phyloP scores from a whole-genome alignment of 1,140 invertebrate genomes.

The Pectinophora gossypiella region DNA sequence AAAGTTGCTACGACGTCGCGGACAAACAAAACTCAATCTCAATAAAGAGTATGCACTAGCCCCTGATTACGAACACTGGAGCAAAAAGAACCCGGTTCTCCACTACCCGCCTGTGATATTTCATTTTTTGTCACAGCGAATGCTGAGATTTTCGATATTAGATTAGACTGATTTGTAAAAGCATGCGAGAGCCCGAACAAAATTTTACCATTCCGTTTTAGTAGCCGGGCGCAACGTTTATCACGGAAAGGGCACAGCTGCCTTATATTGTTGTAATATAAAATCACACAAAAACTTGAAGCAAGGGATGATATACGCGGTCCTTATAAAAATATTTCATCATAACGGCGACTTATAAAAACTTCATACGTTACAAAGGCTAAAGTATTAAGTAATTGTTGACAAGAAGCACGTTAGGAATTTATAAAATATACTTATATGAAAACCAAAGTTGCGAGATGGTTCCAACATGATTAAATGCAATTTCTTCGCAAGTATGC shows the following conservation, averaged over 20 bases:
- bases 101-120: too few relatives aligned
- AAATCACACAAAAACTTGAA: not conserved
- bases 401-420: slow-evolving; percentile 56
- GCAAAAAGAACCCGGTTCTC: not conserved
- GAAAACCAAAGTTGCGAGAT: slow-evolving; percentile 52
- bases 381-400: slow-evolving; percentile 63
- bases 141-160: too few relatives aligned
- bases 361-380: slow-evolving; percentile 29
- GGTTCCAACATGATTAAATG: slow-evolving; percentile 65
- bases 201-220: too few relatives aligned
- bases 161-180: too few relatives aligned
- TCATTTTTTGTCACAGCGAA: too few relatives aligned
- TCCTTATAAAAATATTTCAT: slow-evolving; percentile 44
- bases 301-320: not conserved
- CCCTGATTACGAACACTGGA: not conserved
- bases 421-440: slow-evolving; percentile 59
- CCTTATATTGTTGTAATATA: not conserved
- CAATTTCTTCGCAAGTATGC: slow-evolving; percentile 66
- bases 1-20: slow-evolving; percentile 1
- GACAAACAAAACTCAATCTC: slow-evolving; percentile 5
- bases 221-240: too few relatives aligned
- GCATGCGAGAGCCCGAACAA: too few relatives aligned
- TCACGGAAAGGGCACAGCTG: not conserved
- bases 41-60: slow-evolving; percentile 3
- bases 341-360: slow-evolving; percentile 34